These are phyloP conservation scores for Drosophila melanosoma DNA, from an alignment of 2,888 invertebrate genomes.

Conservation along the genomic window DNA sequence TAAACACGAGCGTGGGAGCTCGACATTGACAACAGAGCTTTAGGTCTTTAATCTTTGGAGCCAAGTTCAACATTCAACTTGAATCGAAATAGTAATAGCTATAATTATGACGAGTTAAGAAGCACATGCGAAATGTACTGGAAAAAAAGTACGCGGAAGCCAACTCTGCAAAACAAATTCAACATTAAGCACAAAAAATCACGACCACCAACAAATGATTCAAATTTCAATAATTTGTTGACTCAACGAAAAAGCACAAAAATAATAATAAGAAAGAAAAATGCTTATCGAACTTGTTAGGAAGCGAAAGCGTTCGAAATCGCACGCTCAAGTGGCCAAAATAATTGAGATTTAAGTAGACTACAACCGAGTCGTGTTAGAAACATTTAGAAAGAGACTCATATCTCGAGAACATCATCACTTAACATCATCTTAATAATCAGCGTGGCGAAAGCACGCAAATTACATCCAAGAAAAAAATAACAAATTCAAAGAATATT, in stretches of 20 bases:
- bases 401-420: slow-evolving; percentile 41
- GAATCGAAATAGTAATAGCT: slow-evolving; percentile 21
- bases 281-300: slow-evolving; percentile 45
- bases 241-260: slow-evolving; percentile 22
- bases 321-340: slow-evolving; percentile 64
- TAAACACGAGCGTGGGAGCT: slow-evolving; percentile 69
- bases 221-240: slow-evolving; percentile 58
- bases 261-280: slow-evolving; percentile 1
- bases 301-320: slow-evolving; percentile 73
- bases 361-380: slow-evolving; percentile 40
- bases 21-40: slow-evolving; percentile 58
- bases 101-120: slow-evolving; percentile 23
- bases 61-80: slow-evolving; percentile 16
- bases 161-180: slow-evolving; percentile 14
- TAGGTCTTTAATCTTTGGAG: slow-evolving; percentile 31
- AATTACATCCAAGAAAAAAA: neutral
- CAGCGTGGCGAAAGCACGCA: slow-evolving; percentile 1
- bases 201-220: slow-evolving; percentile 33
- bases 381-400: slow-evolving; percentile 28
- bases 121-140: slow-evolving; percentile 2
- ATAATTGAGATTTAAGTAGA: slow-evolving; percentile 48
- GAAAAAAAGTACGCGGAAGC: slow-evolving; percentile 50
- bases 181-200: slow-evolving; percentile 14
- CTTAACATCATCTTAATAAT: slow-evolving; percentile 15
- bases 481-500: neutral